phyloP scores from a whole-genome alignment of 2,113 vertebrate genomes.

The Hystrix brachyura region DNA sequence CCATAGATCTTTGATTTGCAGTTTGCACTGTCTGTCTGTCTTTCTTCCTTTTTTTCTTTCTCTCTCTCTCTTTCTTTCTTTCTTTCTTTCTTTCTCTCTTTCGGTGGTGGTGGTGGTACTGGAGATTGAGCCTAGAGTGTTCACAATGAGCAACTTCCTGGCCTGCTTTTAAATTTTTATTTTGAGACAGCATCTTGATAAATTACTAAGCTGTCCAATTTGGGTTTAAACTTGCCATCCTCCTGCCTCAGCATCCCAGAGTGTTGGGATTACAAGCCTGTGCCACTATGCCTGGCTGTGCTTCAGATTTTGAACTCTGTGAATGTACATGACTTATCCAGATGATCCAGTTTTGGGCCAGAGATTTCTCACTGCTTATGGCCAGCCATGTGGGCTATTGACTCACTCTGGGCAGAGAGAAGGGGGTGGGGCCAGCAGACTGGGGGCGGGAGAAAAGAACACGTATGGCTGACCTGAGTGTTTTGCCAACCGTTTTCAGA shows the following conservation, averaged over 20 bases:
- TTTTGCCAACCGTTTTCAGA: background rate
- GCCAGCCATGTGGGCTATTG: background rate
- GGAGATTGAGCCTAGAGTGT: background rate
- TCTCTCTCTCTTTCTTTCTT: background rate
- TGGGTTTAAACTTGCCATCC: background rate
- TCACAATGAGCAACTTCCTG: background rate
- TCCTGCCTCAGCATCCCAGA: background rate
- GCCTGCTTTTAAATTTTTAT: background rate
- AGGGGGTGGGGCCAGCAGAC: background rate
- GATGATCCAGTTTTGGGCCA: background rate
- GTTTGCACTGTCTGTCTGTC: background rate
- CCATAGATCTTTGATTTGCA: background rate
- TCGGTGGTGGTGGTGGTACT: background rate
- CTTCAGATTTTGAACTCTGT: background rate
- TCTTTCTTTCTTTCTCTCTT: background rate
- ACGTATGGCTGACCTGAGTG: background rate
- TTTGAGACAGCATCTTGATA: background rate
- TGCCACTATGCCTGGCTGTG: background rate
- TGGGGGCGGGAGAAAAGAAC: background rate
- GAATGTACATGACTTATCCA: background rate
- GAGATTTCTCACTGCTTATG: background rate
- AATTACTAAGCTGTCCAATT: background rate
- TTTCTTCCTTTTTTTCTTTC: too few relatives aligned
- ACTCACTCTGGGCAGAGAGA: background rate
- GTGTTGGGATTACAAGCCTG: background rate